Evolutionary conservation across 2,888 invertebrate species (phyloP), one percentile per base, ranked within the genome.

Genomic region (Tachina fera): DNA sequence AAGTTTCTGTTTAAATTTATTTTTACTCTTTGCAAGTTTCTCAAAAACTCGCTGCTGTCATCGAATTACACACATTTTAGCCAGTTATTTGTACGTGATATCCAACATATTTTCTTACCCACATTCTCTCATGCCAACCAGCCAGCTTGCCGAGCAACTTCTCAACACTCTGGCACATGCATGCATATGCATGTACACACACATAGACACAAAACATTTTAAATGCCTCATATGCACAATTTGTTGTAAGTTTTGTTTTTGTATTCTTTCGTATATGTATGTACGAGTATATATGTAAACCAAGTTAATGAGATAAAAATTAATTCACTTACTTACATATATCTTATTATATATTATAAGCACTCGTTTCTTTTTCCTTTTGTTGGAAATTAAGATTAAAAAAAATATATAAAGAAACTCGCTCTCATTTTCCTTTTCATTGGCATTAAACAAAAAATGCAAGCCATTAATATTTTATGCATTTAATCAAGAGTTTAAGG

Each of bases 1-100:
- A 31, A 43, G 22, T 63, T 67, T 16, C 58, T 56, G 9, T 31
- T 43, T 56, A 9, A 19, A 19, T 45, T 58, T 68, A 1, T 67
- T 75, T 60, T 70, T 58, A 43, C 75, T 79, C 60, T 45, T 39
- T 60, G 45, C 39, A 63, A 70, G 51, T 76, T 68, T 49, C 81
- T 82, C 70, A 74, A 78, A 76, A 76, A 70, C 75, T 61, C 67
- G 77, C 81, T 79, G 53, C 60, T 84, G 84, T 70, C 81, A 74
- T 79, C 86, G 79, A 86, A 80, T 83, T 83, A 79, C 71, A 86
- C 63, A 86, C 83, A 86, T 86, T 83, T 86, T 80, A 83, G 79
- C 79, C 86, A 86, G 79, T 83, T 86, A 68, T 76, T 83, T 68
- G 79, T 83, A 86, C 83, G 86, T 83, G 86, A 86, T 83, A 83